Conservation (phyloP, 2,888 invertebrate species). For the Drosophila mayaguana region DNA sequence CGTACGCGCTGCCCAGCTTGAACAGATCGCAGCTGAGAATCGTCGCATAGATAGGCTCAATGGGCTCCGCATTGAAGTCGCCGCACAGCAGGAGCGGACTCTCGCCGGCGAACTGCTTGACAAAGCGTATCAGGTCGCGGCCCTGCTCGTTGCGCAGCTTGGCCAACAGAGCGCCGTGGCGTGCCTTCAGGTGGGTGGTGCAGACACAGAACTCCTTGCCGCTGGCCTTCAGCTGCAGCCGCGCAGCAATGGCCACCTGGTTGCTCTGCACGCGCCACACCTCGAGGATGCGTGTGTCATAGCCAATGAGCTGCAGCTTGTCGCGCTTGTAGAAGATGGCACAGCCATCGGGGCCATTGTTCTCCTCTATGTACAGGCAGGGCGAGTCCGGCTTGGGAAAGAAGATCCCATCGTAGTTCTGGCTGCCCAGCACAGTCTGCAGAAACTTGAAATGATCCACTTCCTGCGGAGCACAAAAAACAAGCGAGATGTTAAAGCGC, state of each 20-base stretch:
- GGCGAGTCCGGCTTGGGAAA: constrained; percentile 92
- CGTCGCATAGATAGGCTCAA: constrained; percentile 89
- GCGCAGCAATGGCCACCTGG: constrained; percentile 88
- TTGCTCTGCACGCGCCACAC: constrained; percentile 91
- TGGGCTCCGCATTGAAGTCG: constrained; percentile 91
- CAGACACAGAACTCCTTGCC: constrained; percentile 88
- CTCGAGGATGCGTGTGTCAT: constrained; percentile 88
- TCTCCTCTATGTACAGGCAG: constrained; percentile 89
- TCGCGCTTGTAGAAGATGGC: constrained; percentile 89
- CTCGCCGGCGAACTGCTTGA: constrained; percentile 85
- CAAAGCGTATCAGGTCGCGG: constrained; percentile 88
- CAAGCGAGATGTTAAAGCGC: constrained; percentile 53
- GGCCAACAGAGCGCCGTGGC: constrained; percentile 88
- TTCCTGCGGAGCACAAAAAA: constrained; percentile 86
- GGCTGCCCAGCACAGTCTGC: constrained; percentile 87
- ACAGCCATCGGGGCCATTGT: constrained; percentile 92
- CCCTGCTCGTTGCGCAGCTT: constrained; percentile 90
- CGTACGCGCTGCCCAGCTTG: constrained; percentile 86
- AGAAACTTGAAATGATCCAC: constrained; percentile 91
- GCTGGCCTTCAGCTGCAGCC: constrained; percentile 86
- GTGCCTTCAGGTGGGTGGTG: constrained; percentile 91
- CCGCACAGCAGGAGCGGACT: constrained; percentile 89
- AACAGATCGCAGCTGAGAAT: constrained; percentile 85
- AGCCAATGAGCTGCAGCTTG: constrained; percentile 87
- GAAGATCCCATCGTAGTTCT: constrained; percentile 90